Evolutionary conservation across 2,113 vertebrate species (phyloP), one percentile per base, ranked within the genome.

Genomic region (Benitochromis conjunctus): DNA sequence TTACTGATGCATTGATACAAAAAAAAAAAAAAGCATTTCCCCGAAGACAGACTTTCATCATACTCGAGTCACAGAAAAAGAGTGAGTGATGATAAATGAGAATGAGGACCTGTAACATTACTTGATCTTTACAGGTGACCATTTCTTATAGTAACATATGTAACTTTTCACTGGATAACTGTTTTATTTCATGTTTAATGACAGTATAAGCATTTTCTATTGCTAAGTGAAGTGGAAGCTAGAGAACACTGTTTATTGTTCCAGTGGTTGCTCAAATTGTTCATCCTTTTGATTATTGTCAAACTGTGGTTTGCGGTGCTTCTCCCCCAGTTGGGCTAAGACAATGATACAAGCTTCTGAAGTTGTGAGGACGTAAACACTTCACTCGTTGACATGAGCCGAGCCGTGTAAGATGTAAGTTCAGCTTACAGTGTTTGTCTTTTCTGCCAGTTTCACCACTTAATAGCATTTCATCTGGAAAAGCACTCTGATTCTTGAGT

Each of bases 1-100:
- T 88, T 87, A 92, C 81, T 93, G 94, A 94, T 93, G 94, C 94
- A 92, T 92, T 92, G 91, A 94, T 92, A 89, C 93, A 92, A 95
- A 94, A 88, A 91, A 87, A 80, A 92, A 95, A 94, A 88, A 91
- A 87, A 80, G 81, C 91, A 88, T 92, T 91, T 86, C 90, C 93
- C 91, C 21, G 57, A 85, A 91, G 88, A 92, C 64, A 82, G 80
- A 86, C 82, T 91, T 91, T 91, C 92, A 87, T 92, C 87, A 83
- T 88, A 90, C 86, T 74, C 85, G 83, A 9, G 80, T 89, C 88
- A 60, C 38, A 10, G 83, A 88, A 13, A 91, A 89, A 89, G 74
- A 80, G 66, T 90, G 91, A 94, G 88, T 90, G 87, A 93, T 86
- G 84, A 81, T 83, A 48, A 38, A 78, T 26, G 74, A 79, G 41